phyloP scores from a whole-genome alignment of 2,113 vertebrate species.

The Xiphorhynchus elegans region DNA sequence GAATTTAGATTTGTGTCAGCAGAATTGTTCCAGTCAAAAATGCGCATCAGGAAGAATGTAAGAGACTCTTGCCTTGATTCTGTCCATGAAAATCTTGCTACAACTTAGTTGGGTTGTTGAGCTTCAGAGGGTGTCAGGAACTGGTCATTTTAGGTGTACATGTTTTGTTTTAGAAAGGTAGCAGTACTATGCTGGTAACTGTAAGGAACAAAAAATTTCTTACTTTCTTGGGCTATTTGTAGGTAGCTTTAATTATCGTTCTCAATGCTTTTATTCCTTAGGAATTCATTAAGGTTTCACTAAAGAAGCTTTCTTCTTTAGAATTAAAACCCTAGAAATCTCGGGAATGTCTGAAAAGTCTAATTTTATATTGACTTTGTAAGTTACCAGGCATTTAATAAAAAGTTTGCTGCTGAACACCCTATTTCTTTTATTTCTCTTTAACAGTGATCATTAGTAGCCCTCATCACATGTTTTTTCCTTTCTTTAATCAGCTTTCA shows the following conservation, averaged over 20 bases:
- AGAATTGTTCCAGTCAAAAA: not conserved
- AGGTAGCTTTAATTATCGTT: not conserved
- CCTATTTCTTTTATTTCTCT: not conserved
- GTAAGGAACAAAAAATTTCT: not conserved
- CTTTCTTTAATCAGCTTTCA: slow-evolving; percentile 26
- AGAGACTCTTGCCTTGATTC: not conserved
- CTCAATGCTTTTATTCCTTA: not conserved
- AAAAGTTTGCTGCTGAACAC: not conserved
- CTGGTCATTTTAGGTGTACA: not conserved
- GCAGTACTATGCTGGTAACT: not conserved
- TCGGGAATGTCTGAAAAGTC: not conserved
- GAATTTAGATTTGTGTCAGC: not conserved
- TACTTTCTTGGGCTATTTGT: not conserved
- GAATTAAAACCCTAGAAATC: not conserved
- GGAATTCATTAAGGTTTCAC: not conserved
- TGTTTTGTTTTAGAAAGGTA: not conserved
- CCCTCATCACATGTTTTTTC: not conserved
- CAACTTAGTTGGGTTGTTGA: not conserved
- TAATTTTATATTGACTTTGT: not conserved
- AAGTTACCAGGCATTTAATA: not conserved
- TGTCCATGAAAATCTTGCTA: not conserved
- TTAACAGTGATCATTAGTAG: not conserved
- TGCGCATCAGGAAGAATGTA: not conserved
- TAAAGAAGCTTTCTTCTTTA: not conserved
- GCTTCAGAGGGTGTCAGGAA: not conserved